phyloP scores from a whole-genome alignment of 37 sponge, comb jelly and placozoan species.

The Oscarella lobularis region DNA sequence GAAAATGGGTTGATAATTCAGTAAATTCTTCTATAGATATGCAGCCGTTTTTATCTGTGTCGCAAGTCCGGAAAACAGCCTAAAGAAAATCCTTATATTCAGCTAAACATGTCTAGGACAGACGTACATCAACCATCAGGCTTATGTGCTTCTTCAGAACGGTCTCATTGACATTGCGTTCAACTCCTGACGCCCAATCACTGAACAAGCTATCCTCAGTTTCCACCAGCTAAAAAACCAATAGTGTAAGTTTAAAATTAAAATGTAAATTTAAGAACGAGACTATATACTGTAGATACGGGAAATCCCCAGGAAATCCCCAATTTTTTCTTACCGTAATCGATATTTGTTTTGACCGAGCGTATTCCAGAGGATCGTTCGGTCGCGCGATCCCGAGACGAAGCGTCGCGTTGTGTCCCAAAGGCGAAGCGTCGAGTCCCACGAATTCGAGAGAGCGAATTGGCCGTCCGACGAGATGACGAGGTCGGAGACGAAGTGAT shows the following conservation, averaged over 20 bases:
- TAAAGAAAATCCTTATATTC: background rate
- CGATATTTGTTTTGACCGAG: slow-evolving; percentile 33
- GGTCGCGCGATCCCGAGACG: slow-evolving; percentile 93
- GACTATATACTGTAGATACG: too few species aligned
- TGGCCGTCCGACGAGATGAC: slow-evolving; percentile 94
- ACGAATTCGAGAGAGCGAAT: slow-evolving; percentile 95
- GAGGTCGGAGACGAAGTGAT: slow-evolving; percentile 97
- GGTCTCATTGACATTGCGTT: background rate
- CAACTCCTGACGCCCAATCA: background rate
- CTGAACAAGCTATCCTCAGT: background rate
- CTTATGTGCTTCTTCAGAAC: background rate
- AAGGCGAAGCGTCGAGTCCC: slow-evolving; percentile 91
- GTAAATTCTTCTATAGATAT: background rate
- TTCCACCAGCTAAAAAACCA: too few species aligned
- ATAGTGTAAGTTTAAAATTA: too few species aligned
- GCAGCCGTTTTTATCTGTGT: background rate
- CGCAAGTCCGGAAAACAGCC: background rate
- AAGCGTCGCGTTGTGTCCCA: slow-evolving; percentile 98
- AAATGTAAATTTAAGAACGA: too few species aligned
- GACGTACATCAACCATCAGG: background rate
- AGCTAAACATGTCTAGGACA: too few species aligned
- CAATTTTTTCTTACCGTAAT: too few species aligned
- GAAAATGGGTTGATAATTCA: background rate
- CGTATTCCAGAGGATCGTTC: slow-evolving; percentile 99
- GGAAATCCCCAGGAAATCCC: too few species aligned